phyloP scores from a whole-genome alignment of 2,888 invertebrate species.

The Spicauda simplicius region DNA sequence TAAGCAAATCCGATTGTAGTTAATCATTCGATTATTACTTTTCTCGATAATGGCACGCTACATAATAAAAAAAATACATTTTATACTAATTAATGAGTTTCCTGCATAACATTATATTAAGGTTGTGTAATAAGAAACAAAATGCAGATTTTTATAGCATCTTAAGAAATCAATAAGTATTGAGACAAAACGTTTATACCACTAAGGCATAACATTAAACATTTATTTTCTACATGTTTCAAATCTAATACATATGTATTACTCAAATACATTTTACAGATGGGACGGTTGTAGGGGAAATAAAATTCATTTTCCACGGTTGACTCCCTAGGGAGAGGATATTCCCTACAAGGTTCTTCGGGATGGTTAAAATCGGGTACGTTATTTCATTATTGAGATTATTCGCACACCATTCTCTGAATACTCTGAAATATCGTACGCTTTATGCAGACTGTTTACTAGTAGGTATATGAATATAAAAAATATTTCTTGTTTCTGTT shows the following conservation, averaged over 20 bases:
- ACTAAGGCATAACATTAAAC: not conserved
- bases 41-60: no score
- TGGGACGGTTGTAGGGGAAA: constrained; percentile 6
- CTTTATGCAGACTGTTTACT: not conserved
- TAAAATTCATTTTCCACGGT: constrained; percentile 20
- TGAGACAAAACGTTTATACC: no score
- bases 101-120: no score
- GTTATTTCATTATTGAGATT: constrained; percentile 22
- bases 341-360: constrained; percentile 4
- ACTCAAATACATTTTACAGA: not conserved
- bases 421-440: not conserved
- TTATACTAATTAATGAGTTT: no score
- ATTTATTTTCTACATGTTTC: not conserved
- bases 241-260: not conserved
- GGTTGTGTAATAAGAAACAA: no score
- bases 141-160: no score
- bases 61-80: no score
- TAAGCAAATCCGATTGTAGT: no score
- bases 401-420: constrained; percentile 6
- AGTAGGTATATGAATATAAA: not conserved
- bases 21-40: no score
- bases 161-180: no score
- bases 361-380: constrained; percentile 21
- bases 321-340: not conserved
- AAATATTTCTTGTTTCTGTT: no score